These are phyloP conservation scores for Epinotia demarniana DNA, from an alignment of 2,888 invertebrate genomes.

Conservation along the genomic window DNA sequence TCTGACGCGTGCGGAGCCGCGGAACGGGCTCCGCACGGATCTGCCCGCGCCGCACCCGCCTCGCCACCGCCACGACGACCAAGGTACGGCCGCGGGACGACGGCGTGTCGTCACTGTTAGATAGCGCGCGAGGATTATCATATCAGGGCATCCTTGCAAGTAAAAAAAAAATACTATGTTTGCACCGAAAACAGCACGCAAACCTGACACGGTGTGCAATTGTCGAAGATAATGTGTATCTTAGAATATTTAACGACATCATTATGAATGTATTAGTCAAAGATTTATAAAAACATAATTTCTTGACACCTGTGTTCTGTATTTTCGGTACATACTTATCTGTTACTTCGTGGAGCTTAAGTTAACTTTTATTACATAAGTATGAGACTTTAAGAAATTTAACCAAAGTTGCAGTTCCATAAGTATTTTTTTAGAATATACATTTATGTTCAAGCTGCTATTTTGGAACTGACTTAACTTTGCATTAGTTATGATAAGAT, in stretches of 20 bases:
- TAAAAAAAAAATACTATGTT: no score
- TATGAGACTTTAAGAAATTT: neutral
- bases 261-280: neutral
- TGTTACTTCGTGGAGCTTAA: neutral
- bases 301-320: neutral
- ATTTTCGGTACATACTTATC: neutral
- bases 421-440: neutral
- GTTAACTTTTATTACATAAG: neutral
- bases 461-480: no score
- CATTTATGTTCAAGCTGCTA: no score
- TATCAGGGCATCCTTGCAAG: no score
- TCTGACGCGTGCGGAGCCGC: constrained; percentile 73
- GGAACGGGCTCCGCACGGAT: constrained; percentile 64
- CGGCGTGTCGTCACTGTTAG: constrained; percentile 1
- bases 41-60: constrained; percentile 49
- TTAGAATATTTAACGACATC: neutral
- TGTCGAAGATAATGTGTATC: neutral
- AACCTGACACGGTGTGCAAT: neutral
- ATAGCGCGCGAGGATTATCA: neutral
- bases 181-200: neutral
- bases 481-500: constrained; percentile 12
- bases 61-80: constrained; percentile 73
- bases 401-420: neutral
- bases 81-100: constrained; percentile 58
- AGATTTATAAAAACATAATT: neutral